Evolutionary conservation across 2,888 invertebrate genomes (phyloP).

Genomic region (Macrophya annulata): DNA sequence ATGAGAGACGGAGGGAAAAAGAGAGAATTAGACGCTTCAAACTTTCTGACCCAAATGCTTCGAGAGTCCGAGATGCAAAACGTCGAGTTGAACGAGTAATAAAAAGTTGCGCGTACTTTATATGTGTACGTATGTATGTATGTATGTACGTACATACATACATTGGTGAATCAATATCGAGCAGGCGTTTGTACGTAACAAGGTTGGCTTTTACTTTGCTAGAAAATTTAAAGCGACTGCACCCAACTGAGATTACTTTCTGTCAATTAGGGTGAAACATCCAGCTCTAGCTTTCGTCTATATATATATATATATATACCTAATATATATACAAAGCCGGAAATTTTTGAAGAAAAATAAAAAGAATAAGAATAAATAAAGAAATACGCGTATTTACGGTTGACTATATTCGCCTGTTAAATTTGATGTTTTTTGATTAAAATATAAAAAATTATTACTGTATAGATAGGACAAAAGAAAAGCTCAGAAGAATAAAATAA

Average conservation of each 20-base stretch:
- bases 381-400: slow-evolving; percentile 42
- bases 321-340: background rate
- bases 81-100: background rate
- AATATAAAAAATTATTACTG: background rate
- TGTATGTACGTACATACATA: background rate
- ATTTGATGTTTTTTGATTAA: slow-evolving; percentile 42
- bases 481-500: background rate
- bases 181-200: slow-evolving; percentile 51
- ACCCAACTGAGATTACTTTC: slow-evolving; percentile 21
- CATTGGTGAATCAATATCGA: slow-evolving; percentile 45
- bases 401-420: slow-evolving; percentile 40
- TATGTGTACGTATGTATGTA: too few relatives aligned
- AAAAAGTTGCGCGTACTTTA: slow-evolving; percentile 19
- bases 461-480: slow-evolving; percentile 41
- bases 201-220: slow-evolving; percentile 33
- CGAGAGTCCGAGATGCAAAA: slow-evolving; percentile 28
- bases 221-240: slow-evolving; percentile 39
- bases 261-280: slow-evolving; percentile 31
- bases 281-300: slow-evolving; percentile 29
- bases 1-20: slow-evolving; percentile 30
- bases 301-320: too few relatives aligned
- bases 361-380: background rate
- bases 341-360: background rate
- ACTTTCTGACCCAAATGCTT: slow-evolving; percentile 47
- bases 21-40: slow-evolving; percentile 14